phyloP scores from a whole-genome alignment of 2,113 vertebrate genomes.

The Caretta caretta region DNA sequence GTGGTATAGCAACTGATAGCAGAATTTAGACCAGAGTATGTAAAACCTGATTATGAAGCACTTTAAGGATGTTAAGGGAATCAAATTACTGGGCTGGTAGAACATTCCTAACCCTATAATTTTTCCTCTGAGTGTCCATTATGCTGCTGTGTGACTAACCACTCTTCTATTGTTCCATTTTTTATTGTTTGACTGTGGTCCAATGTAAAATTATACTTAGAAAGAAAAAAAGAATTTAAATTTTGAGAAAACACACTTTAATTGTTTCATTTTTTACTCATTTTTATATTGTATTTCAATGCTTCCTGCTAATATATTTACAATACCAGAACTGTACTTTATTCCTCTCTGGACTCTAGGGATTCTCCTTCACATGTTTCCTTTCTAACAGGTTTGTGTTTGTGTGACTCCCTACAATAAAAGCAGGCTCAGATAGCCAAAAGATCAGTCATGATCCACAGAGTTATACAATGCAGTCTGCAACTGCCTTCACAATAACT shows the following conservation, averaged over 20 bases:
- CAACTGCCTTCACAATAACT: neutral
- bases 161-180: accelerated
- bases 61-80: neutral
- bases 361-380: neutral
- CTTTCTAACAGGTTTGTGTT: neutral
- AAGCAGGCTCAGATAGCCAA: neutral
- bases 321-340: neutral
- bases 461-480: neutral
- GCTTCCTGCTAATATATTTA: neutral
- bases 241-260: neutral
- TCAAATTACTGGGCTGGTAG: neutral
- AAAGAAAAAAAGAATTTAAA: neutral
- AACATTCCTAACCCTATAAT: neutral
- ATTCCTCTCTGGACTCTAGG: neutral
- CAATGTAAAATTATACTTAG: neutral
- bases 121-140: neutral
- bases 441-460: neutral
- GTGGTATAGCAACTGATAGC: neutral
- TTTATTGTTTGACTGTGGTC: neutral
- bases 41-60: neutral
- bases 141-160: neutral
- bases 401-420: neutral
- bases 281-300: neutral
- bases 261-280: neutral
- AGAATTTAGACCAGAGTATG: neutral